Evolutionary conservation across 2,888 invertebrate genomes (phyloP).

Genomic region (Papilio demoleus): DNA sequence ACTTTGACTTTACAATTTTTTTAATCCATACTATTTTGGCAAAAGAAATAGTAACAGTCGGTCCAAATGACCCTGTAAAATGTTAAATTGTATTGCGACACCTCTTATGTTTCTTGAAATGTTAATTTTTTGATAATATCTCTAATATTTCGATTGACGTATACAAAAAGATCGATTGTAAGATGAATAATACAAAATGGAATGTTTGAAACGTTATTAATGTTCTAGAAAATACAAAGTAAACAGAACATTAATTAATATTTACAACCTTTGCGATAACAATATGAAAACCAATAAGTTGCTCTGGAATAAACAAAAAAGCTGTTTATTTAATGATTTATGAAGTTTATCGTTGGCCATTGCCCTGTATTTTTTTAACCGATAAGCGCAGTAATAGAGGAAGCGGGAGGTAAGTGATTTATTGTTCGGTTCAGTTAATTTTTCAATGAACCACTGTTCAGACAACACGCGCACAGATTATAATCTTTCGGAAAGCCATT

Average conservation of each 20-base stretch:
- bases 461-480: conserved; percentile 44
- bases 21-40: too few relatives aligned
- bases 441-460: conserved; percentile 59
- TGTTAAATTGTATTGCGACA: too few relatives aligned
- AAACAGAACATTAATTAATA: not conserved
- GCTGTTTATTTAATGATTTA: conserved; percentile 60
- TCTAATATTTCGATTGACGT: not conserved
- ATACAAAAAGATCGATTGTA: not conserved
- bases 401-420: conserved; percentile 58
- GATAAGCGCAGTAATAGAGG: conserved; percentile 73
- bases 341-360: conserved; percentile 64
- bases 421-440: conserved; percentile 55
- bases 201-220: not conserved
- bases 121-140: not conserved
- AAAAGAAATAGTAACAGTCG: too few relatives aligned
- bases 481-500: conserved; percentile 46
- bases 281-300: conserved; percentile 29
- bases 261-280: conserved; percentile 25
- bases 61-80: too few relatives aligned
- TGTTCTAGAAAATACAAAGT: not conserved
- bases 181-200: not conserved
- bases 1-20: too few relatives aligned
- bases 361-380: conserved; percentile 61
- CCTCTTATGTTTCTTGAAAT: not conserved
- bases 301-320: conserved; percentile 46